Conservation (phyloP, 2,888 invertebrate species). For the Eustalomyia histrio region DNA sequence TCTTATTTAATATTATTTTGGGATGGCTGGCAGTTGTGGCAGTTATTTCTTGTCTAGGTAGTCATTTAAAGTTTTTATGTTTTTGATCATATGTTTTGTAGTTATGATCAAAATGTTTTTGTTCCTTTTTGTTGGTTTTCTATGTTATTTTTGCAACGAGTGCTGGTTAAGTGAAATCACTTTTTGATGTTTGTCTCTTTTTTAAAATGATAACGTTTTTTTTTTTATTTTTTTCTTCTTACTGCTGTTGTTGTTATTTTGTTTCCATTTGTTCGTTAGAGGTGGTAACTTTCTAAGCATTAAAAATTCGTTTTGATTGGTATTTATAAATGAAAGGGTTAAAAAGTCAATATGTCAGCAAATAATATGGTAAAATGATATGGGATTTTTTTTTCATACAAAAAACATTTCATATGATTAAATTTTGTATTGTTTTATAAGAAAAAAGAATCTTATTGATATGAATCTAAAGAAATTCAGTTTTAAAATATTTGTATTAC, state of each 20-base stretch:
- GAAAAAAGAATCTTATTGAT: no score
- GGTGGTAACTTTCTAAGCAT: conserved; percentile 64
- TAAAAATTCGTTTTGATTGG: conserved; percentile 60
- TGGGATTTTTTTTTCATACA: background rate
- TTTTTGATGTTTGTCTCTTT: conserved; percentile 58
- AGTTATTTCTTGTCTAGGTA: conserved; percentile 60
- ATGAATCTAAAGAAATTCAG: no score
- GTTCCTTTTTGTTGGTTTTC: conserved; percentile 4
- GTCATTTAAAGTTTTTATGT: conserved; percentile 63
- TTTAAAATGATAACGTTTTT: conserved; percentile 56
- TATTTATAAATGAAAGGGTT: conserved; percentile 58
- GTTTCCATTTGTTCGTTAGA: conserved; percentile 40
- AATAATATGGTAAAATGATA: conserved; percentile 52
- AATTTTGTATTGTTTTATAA: no score
- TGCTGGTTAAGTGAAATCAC: conserved; percentile 63
- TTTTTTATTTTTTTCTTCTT: no score
- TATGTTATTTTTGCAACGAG: conserved; percentile 54
- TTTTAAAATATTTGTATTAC: no score
- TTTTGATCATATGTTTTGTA: conserved; percentile 54
- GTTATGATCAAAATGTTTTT: conserved; percentile 29
- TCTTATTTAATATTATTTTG: background rate
- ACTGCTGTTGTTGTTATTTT: background rate
- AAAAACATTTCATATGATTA: background rate
- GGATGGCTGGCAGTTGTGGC: conserved; percentile 40
- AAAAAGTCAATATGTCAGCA: conserved; percentile 60